Conservation (phyloP, 2,888 invertebrate genomes). For the Dasypogon diadema region DNA sequence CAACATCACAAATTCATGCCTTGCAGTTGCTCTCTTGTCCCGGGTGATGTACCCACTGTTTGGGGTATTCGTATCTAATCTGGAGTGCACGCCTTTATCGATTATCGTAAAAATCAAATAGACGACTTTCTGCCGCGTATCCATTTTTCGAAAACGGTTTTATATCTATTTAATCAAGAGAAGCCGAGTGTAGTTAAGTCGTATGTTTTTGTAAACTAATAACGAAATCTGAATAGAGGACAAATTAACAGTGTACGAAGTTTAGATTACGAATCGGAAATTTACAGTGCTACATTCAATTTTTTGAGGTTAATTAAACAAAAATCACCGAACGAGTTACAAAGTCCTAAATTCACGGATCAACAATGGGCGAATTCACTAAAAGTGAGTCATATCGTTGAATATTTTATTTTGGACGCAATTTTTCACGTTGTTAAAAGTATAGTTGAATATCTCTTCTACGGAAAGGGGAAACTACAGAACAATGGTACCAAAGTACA, state of each 20-base stretch:
- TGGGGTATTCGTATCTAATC: neutral
- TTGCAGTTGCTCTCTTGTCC: slow-evolving; percentile 3
- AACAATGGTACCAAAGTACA: too few species aligned
- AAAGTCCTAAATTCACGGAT: neutral
- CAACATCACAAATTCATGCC: neutral
- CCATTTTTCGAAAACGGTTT: too few species aligned
- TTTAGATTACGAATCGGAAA: neutral
- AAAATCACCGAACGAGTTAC: neutral
- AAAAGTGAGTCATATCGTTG: neutral
- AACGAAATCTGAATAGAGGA: neutral
- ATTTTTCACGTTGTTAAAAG: too few species aligned
- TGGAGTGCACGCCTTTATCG: neutral
- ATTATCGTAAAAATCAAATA: too few species aligned
- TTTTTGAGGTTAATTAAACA: neutral
- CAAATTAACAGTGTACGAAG: neutral
- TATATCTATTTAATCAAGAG: too few species aligned
- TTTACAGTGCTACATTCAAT: neutral
- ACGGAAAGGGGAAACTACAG: too few species aligned
- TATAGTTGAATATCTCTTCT: too few species aligned
- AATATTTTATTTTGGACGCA: too few species aligned
- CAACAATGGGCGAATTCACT: neutral
- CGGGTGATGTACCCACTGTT: neutral
- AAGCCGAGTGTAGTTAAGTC: neutral
- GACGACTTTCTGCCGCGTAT: too few species aligned
- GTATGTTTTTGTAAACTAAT: neutral